Evolutionary conservation across 2,888 invertebrate genomes (phyloP), one percentile per base, ranked within the genome.

Genomic region (Thumatha senex): DNA sequence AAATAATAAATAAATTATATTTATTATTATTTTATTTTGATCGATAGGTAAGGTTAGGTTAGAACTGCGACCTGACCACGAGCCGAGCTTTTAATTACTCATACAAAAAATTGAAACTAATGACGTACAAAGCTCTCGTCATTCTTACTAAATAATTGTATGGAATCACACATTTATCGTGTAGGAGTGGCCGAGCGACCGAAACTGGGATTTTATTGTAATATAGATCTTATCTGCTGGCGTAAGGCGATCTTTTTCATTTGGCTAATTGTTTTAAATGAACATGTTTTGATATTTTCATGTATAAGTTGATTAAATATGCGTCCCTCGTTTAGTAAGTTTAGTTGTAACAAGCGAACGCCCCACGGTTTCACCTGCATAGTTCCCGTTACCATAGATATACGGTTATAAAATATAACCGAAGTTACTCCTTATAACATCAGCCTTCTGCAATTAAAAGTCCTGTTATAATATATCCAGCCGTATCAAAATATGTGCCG

Each of bases 231-330:
- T 68, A 82, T 82, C 82, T 68, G 60, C 12, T 9, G 13, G 60
- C 66, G 72, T 70, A 68, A 75, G 73, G 76, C 50, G 70, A 54
- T 54, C 46, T 71, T 76, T 76, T 81, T 83, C 78, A 84, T 81
- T 84, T 76, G 53, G 59, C 56, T 84, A 84, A 85, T 83, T 81
- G 84, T 81, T 84, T 82, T 80, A 81, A 79, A 81, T 81, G 82
- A 70, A 48, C 31, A 48, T 55, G 46, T 50, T 56, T 44, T 58
- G 46, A 44, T 54, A 55, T 58, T 53, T 51, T 7, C 40, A 43
- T 43, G 3, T 56, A 4, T 63, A 47, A 45, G 34, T 52, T 9
- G 44, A 31, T 51, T 30, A 18, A 47, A 61, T 55, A 39, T 56
- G 10, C 7, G 29, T 11, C 45, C 7, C 48, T 41, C 40, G 40